These are phyloP conservation scores for Hirudinaria manillensis DNA, from an alignment of 2,888 invertebrate genomes.

Conservation along the genomic window DNA sequence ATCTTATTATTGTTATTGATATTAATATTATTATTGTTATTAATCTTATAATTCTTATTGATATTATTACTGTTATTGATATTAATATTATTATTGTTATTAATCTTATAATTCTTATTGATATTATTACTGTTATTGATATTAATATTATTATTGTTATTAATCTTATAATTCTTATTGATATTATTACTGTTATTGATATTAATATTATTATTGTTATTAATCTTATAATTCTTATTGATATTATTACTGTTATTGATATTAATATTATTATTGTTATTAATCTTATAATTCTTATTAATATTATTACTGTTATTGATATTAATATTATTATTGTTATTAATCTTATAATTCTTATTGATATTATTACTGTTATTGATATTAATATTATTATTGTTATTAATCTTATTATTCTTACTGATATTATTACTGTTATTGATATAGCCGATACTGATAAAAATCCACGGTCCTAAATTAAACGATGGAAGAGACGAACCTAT, in stretches of 20 bases:
- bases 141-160: constrained; percentile 12
- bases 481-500: too few relatives aligned
- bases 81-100: constrained; percentile 3
- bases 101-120: neutral
- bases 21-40: too few relatives aligned
- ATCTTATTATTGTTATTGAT: too few relatives aligned
- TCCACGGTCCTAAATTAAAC: too few relatives aligned
- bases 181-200: constrained; percentile 5
- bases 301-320: neutral
- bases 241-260: neutral
- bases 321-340: constrained; percentile 1
- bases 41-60: neutral
- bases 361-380: neutral
- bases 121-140: neutral
- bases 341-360: neutral
- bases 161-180: neutral
- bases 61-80: neutral
- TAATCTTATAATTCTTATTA: neutral
- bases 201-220: neutral
- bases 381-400: neutral
- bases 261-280: neutral
- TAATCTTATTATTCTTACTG: neutral
- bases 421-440: neutral
- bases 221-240: neutral
- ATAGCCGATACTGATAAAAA: too few relatives aligned